Base-by-base conservation (phyloP, 2,888 invertebrate genomes). In the Polyommatus icarus region DNA sequence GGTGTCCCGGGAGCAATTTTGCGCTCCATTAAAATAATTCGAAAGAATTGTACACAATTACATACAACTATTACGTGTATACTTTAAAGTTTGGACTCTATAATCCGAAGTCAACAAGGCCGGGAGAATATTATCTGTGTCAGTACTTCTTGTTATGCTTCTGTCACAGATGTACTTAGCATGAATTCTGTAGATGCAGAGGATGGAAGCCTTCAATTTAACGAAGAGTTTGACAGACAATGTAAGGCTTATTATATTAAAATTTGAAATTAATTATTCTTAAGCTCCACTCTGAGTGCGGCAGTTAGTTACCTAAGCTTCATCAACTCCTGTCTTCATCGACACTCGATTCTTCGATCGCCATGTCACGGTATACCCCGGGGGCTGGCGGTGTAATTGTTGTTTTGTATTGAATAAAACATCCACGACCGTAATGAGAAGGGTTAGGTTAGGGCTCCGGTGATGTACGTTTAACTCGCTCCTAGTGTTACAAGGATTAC, bases 371-470 rank as follows among this genome's bases (percentile, higher is more conserved):
- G 1, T 15, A 32, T 67, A 67, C 46, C 20, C 40, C 7, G 8
- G 12, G 12, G 73, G 77, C 18, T 54, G 76, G 67, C 0, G 61
- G 32, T 32, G 29, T 67, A 67, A 67, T 67, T 67, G 67, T 67
- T 32, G 67, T 80, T 80, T 78, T 80, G 78, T 78, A 78, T 76
- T 50, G 72, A 79, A 80, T 80, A 83, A 85, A 86, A 86, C 85
- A 87, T 85, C 84, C 82, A 85, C 85, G 83, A 82, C 80, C 87
- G 85, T 87, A 90, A 89, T 88, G 84, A 84, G 84, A 88, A 87
- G 87, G 87, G 88, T 87, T 88, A 84, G 87, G 88, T 87, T 88
- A 84, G 71, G 73, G 20, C 12, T 10, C 54, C 71, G 54, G 76
- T 15, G 29, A 71, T 71, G 71, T 36, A 71, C 50, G 71, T n/a